Percentiles rank a stretch among this genome's conserved stretches.
Conservation (phyloP, 2,113 vertebrate genomes). For the Cebus imitator region DNA sequence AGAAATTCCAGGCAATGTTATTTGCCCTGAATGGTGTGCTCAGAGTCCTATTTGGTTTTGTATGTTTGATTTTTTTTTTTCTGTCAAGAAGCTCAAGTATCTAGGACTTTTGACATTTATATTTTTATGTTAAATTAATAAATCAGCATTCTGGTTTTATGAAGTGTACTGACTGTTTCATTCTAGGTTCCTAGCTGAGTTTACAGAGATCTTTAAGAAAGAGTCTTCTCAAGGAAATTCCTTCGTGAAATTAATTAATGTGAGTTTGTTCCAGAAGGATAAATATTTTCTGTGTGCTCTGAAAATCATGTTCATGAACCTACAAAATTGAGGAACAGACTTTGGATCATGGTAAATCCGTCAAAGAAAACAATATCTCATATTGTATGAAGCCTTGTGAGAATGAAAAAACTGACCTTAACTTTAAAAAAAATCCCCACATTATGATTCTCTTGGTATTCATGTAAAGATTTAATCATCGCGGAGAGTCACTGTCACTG, state of each 20-base stretch:
- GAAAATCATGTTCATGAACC: constrained; percentile 1
- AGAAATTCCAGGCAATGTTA: not conserved
- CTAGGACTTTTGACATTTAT: not conserved
- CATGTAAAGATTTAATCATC: not conserved
- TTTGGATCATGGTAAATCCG: not conserved
- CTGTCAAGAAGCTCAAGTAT: not conserved
- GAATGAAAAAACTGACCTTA: not conserved
- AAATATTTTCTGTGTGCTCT: not conserved
- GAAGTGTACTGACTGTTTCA: not conserved
- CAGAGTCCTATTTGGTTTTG: not conserved
- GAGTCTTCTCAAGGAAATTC: not conserved
- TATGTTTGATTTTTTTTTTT: not conserved
- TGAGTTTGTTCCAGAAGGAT: constrained; percentile 40
- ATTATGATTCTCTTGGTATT: not conserved
- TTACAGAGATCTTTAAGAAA: not conserved
- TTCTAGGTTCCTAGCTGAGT: not conserved
- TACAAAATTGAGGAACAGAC: not conserved
- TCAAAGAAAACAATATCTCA: not conserved
- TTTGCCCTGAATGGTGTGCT: not conserved
- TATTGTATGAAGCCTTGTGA: not conserved
- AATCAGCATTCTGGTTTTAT: not conserved
- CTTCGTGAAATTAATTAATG: constrained; percentile 32
- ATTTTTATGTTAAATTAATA: not conserved
- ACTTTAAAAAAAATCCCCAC: not conserved
- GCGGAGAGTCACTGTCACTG: not conserved